phyloP scores from a whole-genome alignment of 2,797 vertebrate species.

The Parotocinclus haroldoi region DNA sequence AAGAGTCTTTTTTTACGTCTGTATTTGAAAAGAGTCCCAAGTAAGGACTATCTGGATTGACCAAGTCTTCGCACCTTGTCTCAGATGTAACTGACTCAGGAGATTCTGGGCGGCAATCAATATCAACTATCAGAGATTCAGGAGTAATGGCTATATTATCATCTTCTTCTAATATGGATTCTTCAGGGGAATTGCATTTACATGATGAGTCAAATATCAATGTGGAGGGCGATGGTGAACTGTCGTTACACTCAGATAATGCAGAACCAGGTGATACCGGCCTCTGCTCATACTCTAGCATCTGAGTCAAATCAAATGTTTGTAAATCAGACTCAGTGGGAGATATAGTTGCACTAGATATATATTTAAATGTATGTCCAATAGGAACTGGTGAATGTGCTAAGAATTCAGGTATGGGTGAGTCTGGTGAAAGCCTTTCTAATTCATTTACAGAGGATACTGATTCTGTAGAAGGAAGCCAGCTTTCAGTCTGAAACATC shows the following conservation, averaged over 20 bases:
- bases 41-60: neutral
- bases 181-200: slow-evolving; percentile 44
- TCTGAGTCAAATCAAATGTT: slow-evolving; percentile 12
- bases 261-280: slow-evolving; percentile 59
- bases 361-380: slow-evolving; percentile 10
- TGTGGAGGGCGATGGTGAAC: slow-evolving; percentile 21
- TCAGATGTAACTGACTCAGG: slow-evolving; percentile 58
- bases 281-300: slow-evolving; percentile 37
- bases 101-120: slow-evolving; percentile 46
- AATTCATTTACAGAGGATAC: slow-evolving; percentile 57
- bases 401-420: slow-evolving; percentile 59
- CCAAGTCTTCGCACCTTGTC: slow-evolving; percentile 34
- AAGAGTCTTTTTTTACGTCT: too few species aligned
- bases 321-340: slow-evolving; percentile 10
- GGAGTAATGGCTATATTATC: slow-evolving; percentile 10
- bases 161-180: slow-evolving; percentile 8
- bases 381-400: slow-evolving; percentile 33
- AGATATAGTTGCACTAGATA: slow-evolving; percentile 2
- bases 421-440: slow-evolving; percentile 60
- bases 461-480: slow-evolving; percentile 54
- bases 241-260: slow-evolving; percentile 59
- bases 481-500: slow-evolving; percentile 10
- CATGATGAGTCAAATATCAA: slow-evolving; percentile 14
- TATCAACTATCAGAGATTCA: slow-evolving; percentile 35
- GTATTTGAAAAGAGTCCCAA: too few species aligned